Percentiles rank a stretch among this genome's conserved stretches.
Evolutionary conservation across 2,888 invertebrate species (phyloP).

Genomic region (Hyposoter didymator): DNA sequence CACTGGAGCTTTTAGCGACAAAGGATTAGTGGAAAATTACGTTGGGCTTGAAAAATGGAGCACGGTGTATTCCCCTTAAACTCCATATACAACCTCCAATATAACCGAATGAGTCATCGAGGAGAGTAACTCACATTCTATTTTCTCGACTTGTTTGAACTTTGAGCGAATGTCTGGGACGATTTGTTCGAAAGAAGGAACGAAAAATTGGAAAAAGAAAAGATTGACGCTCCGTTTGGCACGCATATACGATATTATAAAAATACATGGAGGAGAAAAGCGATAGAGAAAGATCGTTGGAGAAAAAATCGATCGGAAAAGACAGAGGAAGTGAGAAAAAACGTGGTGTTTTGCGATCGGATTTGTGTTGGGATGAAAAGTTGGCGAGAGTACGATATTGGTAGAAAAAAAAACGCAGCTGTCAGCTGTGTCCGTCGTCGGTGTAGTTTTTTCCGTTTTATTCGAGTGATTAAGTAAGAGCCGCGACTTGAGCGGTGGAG

Average conservation of each 20-base stretch:
- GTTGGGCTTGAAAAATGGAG: neutral
- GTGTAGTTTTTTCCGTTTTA: constrained; percentile 15
- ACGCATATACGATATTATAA: neutral
- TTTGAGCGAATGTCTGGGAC: neutral
- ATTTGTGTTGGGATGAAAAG: neutral
- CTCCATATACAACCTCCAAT: constrained; percentile 34
- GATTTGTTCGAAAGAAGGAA: neutral
- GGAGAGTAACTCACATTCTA: constrained; percentile 32
- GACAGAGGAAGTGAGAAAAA: neutral
- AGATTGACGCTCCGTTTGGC: neutral
- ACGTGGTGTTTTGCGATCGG: constrained; percentile 20
- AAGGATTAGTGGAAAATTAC: neutral
- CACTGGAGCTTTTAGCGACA: too few relatives aligned
- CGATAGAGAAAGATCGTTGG: neutral
- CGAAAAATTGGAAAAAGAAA: neutral
- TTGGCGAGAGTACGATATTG: neutral
- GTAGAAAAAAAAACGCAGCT: constrained; percentile 48
- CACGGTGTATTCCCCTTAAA: neutral
- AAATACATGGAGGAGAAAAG: neutral
- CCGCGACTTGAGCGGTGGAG: constrained; percentile 5
- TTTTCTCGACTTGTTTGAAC: constrained; percentile 15
- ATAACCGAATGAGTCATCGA: constrained; percentile 62
- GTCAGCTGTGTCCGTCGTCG: constrained; percentile 68
- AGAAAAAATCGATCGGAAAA: constrained; percentile 12
- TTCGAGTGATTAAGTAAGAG: constrained; percentile 58